Evolutionary conservation across 2,797 vertebrate species (phyloP), one percentile per base, ranked within the genome.

Genomic region (Vultur gryphus): DNA sequence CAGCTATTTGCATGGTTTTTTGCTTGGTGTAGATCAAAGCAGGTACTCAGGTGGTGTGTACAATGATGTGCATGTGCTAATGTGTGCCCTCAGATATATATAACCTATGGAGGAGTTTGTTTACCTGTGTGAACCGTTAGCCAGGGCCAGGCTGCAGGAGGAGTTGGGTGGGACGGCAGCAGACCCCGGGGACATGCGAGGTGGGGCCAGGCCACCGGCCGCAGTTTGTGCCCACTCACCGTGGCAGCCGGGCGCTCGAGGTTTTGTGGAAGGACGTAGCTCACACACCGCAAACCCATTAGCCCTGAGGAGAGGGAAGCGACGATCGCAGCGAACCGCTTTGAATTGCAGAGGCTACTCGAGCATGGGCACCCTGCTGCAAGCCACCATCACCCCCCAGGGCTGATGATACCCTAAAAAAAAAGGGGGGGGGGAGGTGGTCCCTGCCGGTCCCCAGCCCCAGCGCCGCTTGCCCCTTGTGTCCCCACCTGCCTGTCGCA

Each of bases 291-390:
- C 48, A 61, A 66, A 44, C 29, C 24, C 67, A 24, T 33, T 19
- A 61, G 67, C 33, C 16, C 41, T 49, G 11, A 48, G 26, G 43
- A 75, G 48, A 43, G 35, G 31, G 76, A 61, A 44, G 69, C 1
- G 6, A 25, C 0, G 5, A 43, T 19, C 5, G 0, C 64, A 77
- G 64, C 1, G 4, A 77, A 58, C 25, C 1, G 1, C 37, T 64
- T 76, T 10, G 49, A n/a, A 35, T 58, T 41, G 39, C n/a, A 52
- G 49, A 70, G 37, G 29, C 57, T 87, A 51, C 44, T 65, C 2
- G 1, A 64, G 70, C 15, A 10, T 0, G 0, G 11, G 25, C 48
- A 48, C 29, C 29, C 55, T 62, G 29, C 70, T 61, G 62, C 48
- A 75, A 82, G 39, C 20, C 49, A 29, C 48, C 9, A 0, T 26